Percentiles rank a stretch among this genome's conserved stretches.
Evolutionary conservation across 2,888 invertebrate genomes (phyloP).

Genomic region (Lasioglossum villosulum): DNA sequence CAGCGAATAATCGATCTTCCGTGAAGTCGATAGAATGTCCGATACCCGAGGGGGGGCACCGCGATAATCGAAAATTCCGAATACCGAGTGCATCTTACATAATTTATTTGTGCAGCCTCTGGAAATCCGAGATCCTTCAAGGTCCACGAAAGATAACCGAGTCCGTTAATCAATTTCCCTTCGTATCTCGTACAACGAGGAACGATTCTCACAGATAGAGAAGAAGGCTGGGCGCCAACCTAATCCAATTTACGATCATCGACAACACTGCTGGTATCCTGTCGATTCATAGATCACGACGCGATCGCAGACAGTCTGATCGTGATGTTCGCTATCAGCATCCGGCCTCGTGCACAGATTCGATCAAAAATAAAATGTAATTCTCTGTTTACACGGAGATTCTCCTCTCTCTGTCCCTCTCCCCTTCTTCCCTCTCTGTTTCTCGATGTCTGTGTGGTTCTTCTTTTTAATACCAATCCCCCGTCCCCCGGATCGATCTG

Average conservation of each 20-base stretch:
- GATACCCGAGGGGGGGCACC: background rate
- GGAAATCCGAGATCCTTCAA: background rate
- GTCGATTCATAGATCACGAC: background rate
- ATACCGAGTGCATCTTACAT: background rate
- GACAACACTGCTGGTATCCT: background rate
- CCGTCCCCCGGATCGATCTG: background rate
- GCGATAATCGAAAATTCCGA: background rate
- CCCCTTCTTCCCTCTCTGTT: background rate
- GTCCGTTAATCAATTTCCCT: background rate
- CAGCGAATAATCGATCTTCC: slow-evolving; percentile 13
- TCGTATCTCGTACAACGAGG: background rate
- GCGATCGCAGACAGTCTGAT: background rate
- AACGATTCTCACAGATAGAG: background rate
- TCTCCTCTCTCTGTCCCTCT: background rate
- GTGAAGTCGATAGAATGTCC: background rate
- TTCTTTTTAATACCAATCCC: background rate
- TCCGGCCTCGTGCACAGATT: slow-evolving; percentile 17
- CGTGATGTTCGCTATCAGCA: slow-evolving; percentile 2
- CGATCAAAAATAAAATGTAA: slow-evolving; percentile 10
- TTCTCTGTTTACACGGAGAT: slow-evolving; percentile 2
- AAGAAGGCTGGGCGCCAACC: background rate
- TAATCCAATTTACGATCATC: background rate
- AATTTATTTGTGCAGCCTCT: slow-evolving; percentile 5
- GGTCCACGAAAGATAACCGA: background rate
- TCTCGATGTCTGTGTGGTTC: background rate